phyloP scores from a whole-genome alignment of 2,797 vertebrate genomes.

The Etheostoma perlongum region DNA sequence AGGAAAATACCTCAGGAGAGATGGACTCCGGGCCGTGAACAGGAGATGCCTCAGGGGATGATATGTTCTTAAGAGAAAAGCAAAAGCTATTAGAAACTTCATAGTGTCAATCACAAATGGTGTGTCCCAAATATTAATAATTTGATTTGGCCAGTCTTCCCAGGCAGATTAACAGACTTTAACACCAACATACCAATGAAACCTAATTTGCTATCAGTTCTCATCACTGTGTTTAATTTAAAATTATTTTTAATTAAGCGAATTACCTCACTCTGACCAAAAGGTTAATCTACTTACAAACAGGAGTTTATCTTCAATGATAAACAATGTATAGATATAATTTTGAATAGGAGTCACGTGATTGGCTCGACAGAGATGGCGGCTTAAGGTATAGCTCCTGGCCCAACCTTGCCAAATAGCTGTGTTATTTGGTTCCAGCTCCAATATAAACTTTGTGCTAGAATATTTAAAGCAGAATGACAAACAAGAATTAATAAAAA shows the following conservation, averaged over 20 bases:
- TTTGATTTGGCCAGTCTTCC: not conserved
- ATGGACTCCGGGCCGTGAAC: constrained; percentile 92
- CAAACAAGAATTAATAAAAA: too few relatives aligned
- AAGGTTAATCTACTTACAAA: constrained; percentile 4
- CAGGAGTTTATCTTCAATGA: not conserved
- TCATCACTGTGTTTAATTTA: not conserved
- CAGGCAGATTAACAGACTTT: not conserved
- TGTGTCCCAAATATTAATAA: not conserved
- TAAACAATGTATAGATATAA: not conserved
- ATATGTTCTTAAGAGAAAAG: constrained; percentile 92
- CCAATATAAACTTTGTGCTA: too few relatives aligned
- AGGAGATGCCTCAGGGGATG: constrained; percentile 95
- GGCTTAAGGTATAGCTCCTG: too few relatives aligned
- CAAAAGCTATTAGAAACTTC: constrained; percentile 10
- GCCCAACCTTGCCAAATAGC: too few relatives aligned
- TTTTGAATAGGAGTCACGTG: not conserved
- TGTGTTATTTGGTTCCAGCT: too few relatives aligned
- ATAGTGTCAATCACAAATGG: not conserved
- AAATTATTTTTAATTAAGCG: not conserved
- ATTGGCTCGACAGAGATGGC: too few relatives aligned
- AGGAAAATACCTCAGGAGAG: constrained; percentile 91
- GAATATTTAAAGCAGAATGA: too few relatives aligned
- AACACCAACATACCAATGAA: too few relatives aligned
- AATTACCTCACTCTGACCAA: not conserved
- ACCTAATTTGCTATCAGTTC: too few relatives aligned